Evolutionary conservation across 1,140 invertebrate species (phyloP).

Genomic region (Callitettix versicolor): DNA sequence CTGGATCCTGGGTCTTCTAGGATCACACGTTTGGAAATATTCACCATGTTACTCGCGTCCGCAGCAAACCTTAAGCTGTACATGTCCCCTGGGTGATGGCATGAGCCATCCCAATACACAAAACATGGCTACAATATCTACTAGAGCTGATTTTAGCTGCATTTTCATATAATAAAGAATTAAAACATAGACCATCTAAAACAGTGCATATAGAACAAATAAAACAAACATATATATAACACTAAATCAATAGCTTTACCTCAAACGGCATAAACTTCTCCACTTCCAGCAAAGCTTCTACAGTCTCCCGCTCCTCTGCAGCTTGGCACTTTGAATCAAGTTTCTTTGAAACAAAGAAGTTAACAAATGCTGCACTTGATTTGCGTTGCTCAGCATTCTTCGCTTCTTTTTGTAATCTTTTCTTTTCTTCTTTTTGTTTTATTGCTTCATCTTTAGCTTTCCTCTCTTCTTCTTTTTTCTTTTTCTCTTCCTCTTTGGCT

Average conservation of each 20-base stretch:
- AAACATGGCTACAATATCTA: too few species aligned
- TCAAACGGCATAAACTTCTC: constrained; percentile 4
- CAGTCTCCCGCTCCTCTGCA: constrained; percentile 29
- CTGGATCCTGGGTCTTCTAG: too few species aligned
- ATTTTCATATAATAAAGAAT: too few species aligned
- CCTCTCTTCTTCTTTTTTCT: constrained; percentile 34
- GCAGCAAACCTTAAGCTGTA: too few species aligned
- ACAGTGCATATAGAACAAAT: too few species aligned
- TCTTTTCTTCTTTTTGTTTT: constrained; percentile 61
- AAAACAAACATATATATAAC: too few species aligned
- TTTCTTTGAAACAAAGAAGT: constrained; percentile 7
- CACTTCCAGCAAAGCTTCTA: constrained; percentile 19
- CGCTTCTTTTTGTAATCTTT: constrained; percentile 34
- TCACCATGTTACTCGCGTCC: too few species aligned
- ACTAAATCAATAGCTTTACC: background rate
- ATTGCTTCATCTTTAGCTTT: constrained; percentile 49
- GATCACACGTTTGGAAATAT: too few species aligned
- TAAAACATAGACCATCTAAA: too few species aligned
- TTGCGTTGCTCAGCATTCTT: constrained; percentile 32
- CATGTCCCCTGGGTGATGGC: too few species aligned
- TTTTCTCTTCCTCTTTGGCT: constrained; percentile 29
- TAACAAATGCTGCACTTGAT: constrained; percentile 21
- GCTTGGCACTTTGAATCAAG: constrained; percentile 29
- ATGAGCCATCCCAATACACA: too few species aligned
- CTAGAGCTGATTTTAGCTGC: too few species aligned